These are phyloP conservation scores for Cancer borealis DNA, from an alignment of 2,888 invertebrate genomes.

Conservation along the genomic window DNA sequence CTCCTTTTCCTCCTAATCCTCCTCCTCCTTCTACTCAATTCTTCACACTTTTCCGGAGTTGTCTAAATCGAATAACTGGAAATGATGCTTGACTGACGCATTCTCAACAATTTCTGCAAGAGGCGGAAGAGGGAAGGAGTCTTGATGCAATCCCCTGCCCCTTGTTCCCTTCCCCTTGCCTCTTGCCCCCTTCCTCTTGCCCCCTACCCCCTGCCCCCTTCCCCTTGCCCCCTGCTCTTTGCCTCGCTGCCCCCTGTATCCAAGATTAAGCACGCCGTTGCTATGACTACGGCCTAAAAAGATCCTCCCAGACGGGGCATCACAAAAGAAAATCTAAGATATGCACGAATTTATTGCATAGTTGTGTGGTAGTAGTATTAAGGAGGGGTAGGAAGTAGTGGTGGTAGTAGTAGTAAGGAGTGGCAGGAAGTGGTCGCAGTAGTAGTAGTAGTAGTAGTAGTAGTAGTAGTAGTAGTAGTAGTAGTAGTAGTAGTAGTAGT, in stretches of 20 bases:
- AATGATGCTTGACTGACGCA: not conserved
- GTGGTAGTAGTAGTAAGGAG: not conserved
- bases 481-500: not conserved
- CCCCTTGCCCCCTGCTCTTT: no score
- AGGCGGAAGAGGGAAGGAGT: not conserved
- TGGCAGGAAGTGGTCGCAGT: not conserved
- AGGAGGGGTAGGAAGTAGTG: not conserved
- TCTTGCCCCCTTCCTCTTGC: no score
- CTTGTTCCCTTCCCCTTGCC: no score
- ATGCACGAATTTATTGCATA: not conserved
- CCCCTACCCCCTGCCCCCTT: no score
- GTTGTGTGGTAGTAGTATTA: not conserved
- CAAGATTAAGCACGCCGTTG: not conserved
- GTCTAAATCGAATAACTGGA: not conserved
- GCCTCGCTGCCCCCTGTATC: not conserved
- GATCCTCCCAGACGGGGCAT: not conserved
- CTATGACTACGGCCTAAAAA: not conserved
- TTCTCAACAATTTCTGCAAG: not conserved
- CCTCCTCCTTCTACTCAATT: not conserved
- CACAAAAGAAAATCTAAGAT: not conserved
- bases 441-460: not conserved
- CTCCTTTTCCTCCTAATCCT: not conserved
- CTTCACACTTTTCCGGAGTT: not conserved
- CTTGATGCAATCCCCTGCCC: not conserved
- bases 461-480: not conserved